A percentile compares a stretch with the other conserved stretches of the same genome.
These are phyloP conservation scores for Mormyrops attenuatus DNA, from an alignment of 2,797 vertebrate species.

Conservation along the genomic window DNA sequence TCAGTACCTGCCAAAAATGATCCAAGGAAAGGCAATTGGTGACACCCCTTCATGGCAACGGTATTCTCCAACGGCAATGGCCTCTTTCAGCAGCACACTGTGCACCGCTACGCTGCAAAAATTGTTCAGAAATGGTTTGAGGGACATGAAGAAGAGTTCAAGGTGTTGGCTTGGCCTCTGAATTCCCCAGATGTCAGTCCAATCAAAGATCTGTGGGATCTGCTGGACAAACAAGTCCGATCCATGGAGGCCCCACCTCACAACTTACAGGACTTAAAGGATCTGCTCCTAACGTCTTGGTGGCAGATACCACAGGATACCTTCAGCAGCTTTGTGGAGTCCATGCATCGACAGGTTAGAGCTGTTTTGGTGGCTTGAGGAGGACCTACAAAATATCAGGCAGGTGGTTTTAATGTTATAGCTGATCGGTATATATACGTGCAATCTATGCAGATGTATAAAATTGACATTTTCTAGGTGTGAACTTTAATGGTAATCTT, in stretches of 20 bases:
- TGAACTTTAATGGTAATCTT: slow-evolving; percentile 19
- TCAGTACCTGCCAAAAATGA: not conserved
- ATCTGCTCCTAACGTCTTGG: not conserved
- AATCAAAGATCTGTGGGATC: not conserved
- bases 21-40: not conserved
- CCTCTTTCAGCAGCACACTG: not conserved
- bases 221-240: not conserved
- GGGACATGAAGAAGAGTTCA: not conserved
- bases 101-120: not conserved
- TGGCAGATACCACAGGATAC: not conserved
- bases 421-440: not conserved
- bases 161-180: not conserved
- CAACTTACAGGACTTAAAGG: not conserved
- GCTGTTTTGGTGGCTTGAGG: not conserved
- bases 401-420: not conserved
- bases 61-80: not conserved
- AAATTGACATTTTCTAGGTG: not conserved
- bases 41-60: not conserved
- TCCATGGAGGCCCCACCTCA: not conserved
- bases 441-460: not conserved
- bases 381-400: not conserved
- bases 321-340: not conserved
- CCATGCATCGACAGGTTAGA: not conserved
- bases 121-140: not conserved
- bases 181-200: not conserved